Evolutionary conservation across 2,113 vertebrate genomes (phyloP), one percentile per base, ranked within the genome.

Genomic region (Arothron firmamentum): DNA sequence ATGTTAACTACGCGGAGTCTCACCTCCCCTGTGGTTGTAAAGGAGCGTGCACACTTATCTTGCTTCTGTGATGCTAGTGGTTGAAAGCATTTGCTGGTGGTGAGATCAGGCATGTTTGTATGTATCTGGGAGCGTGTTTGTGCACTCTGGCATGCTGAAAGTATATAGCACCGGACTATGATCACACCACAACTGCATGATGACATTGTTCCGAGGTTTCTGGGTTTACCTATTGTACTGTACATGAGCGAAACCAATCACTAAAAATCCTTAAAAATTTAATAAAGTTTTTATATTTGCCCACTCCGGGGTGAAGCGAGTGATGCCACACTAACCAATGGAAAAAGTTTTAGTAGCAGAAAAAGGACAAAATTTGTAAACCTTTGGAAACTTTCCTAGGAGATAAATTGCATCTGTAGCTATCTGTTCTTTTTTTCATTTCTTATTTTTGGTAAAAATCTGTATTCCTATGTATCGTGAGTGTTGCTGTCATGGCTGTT

Each of bases 81-180:
- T 81, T 84, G 83, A 85, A 87, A 87, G 81, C 85, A 80, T 84
- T 83, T 80, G 86, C 72, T 75, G 80, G 80, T 86, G 80, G 85
- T 84, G 65, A 83, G 85, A 84, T 75, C 23, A 25, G 21, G 54
- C 56, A 21, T 19, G 48, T 74, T 51, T 45, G 17, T 55, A 52
- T 38, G 56, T 55, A 62, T 63, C 48, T 62, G 62, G 28, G 41
- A 46, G 42, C 62, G 18, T 38, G 60, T 48, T 16, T 31, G 49
- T 62, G 57, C 75, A 85, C 81, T 82, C 71, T 61, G 66, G 68
- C 65, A 78, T 80, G 84, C 85, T 86, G 77, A 86, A 85, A 86
- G 82, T 75, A 74, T 85, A 73, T 64, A 67, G 63, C 58, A 43
- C 64, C 51, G 56, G 58, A 47, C 80, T 83, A 87, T n/a, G n/a